Base-by-base conservation (phyloP, 2,113 vertebrate genomes). In the Benitochromis conjunctus region DNA sequence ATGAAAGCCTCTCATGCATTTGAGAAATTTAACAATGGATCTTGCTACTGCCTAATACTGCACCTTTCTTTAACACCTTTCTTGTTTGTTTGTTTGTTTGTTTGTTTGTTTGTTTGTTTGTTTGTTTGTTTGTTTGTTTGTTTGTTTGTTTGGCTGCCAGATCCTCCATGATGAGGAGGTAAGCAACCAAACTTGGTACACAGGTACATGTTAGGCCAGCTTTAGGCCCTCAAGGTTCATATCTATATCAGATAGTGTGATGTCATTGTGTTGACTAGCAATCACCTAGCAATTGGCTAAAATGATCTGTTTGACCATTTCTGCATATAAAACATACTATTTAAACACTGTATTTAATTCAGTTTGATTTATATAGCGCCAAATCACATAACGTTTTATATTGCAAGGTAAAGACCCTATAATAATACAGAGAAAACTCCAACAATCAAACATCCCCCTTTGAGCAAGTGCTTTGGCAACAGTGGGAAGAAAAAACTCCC, bases 21-120 rank as follows among this genome's bases (percentile, higher is more conserved):
- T 18, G 24, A 71, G 38, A 26, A 71, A 48, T 48, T 0, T 48
- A 24, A 48, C 5, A 0, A 19, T 74, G 24, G 0, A 29, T 74
- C 16, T 16, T 51, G 16, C 18, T 51, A 6, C 48, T 18, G 12
- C 12, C 43, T 46, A 46, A 46, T 11, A 3, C 4, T 46, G 48
- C 48, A 46, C 14, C 8, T 71, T 71, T 71, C 38, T 8, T 4
- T 71, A 69, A 69, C 43, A 43, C 38, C 13, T 13, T 26, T 2
- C 3, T 43, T 16, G 38, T 38, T 66, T 21, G 19, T 10, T n/a
- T 71, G 14, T 48, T 71, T 71, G 41, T 46, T 71, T 71, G 21
- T 10, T 11, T 71, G 21, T 9, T 71, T 71, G 21, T 38, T 66
- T 21, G 19, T 10, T n/a, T 71, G 14, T 48, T 71, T 71, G 41